Conservation (phyloP, 2,113 vertebrate genomes). For the Saimiri boliviensis region DNA sequence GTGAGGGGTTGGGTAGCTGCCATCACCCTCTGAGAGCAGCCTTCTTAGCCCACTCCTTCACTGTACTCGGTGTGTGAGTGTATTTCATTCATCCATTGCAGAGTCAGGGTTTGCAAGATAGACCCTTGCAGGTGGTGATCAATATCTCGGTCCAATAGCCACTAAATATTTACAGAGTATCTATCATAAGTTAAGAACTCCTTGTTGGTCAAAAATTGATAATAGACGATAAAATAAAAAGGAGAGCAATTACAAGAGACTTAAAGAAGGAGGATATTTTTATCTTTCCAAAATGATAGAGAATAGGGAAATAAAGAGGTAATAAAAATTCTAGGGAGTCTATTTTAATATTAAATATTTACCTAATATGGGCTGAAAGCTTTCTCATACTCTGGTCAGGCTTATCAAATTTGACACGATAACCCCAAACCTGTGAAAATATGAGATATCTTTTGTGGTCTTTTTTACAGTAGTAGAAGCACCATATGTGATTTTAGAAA, state of each 20-base stretch:
- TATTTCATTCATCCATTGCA: too few relatives aligned
- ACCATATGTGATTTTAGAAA: conserved; percentile 8
- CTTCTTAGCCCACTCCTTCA: too few relatives aligned
- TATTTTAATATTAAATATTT: background rate
- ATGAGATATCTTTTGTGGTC: background rate
- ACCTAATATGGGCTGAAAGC: background rate
- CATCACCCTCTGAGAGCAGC: too few relatives aligned
- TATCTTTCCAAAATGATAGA: background rate
- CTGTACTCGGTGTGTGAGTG: too few relatives aligned
- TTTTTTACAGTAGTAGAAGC: conserved; percentile 34
- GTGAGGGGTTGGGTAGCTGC: too few relatives aligned
- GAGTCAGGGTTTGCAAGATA: too few relatives aligned
- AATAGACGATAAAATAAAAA: background rate
- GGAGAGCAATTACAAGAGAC: background rate
- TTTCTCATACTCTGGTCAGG: background rate
- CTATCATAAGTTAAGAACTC: background rate
- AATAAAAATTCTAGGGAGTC: background rate
- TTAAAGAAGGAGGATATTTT: background rate
- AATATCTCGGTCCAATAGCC: background rate
- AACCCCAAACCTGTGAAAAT: background rate
- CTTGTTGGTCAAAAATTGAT: background rate
- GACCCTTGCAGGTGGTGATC: too few relatives aligned
- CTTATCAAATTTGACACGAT: background rate
- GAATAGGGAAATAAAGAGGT: background rate
- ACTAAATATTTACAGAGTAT: background rate